A percentile compares a stretch with the other conserved stretches of the same genome.
Conservation (phyloP, 2,797 vertebrate genomes). For the Stomatorhinus walkeri region DNA sequence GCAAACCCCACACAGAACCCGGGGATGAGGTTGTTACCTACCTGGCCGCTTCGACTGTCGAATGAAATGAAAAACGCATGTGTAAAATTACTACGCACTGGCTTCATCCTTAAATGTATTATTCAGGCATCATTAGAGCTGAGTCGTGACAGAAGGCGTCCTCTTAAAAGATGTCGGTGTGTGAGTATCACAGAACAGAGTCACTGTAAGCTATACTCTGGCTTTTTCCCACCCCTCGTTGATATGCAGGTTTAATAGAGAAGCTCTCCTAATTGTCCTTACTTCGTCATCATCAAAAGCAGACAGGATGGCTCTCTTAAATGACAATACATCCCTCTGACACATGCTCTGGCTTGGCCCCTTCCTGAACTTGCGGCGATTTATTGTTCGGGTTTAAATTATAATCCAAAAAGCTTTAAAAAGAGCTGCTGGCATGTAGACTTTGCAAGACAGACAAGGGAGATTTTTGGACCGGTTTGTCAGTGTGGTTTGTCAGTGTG, state of each 20-base stretch:
- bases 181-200: neutral
- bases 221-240: neutral
- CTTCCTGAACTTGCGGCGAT: constrained; percentile 9
- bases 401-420: neutral
- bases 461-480: neutral
- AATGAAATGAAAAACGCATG: neutral
- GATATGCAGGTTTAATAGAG: neutral
- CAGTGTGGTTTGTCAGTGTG: neutral
- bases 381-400: constrained; percentile 6
- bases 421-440: neutral
- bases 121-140: neutral
- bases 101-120: constrained; percentile 1
- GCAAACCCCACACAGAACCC: neutral
- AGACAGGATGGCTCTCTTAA: neutral
- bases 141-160: neutral
- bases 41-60: neutral
- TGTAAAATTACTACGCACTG: neutral
- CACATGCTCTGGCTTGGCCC: neutral
- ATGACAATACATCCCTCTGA: neutral
- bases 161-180: neutral
- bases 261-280: neutral
- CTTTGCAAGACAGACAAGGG: neutral
- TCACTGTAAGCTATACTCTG: neutral
- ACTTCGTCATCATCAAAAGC: neutral
- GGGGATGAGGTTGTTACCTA: neutral